Evolutionary conservation across 2,888 invertebrate species (phyloP), one percentile per base, ranked within the genome.

Genomic region (Didymodactylos carnosus): DNA sequence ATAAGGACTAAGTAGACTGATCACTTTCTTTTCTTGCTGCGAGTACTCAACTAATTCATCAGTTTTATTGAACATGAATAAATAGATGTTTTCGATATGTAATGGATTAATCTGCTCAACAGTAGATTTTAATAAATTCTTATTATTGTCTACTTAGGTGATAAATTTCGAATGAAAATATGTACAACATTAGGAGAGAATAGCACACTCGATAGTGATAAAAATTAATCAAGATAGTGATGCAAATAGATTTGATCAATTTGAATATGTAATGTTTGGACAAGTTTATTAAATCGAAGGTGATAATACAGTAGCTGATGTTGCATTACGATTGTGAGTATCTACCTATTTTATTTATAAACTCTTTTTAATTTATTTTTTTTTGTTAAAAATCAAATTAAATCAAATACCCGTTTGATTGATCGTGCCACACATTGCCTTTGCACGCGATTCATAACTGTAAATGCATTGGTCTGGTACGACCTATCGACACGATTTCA

Each of bases 171-270:
- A 39, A 86, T 98, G 81, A 94, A 95, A 69, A 84, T 97, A 76
- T 94, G 95, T 10, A 93, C 92, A 39, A 95, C 95, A 0, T 86
- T 99, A 62, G 87, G 94, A 71, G 97, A 99, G 83, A 95, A 97
- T 80, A 97, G 97, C 0, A 92, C 92, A 80, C 80, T 81, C 0
- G 97, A 97, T 80, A 90, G 91, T 40, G 51, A 41, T n/a, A 69
- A 75, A n/a, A 39, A 49, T 46, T 35, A 69, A 69, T 51, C 72
- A 62, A 25, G 79, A 80, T 72, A 78, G 77, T 0, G 80, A 78
- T 5, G 80, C 82, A 71, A 91, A 92, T 23, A 87, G 94, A 71
- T 53, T 13, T 25, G 27, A 29, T 53, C 53, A 27, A 53, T 27
- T 13, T 29, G 16, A 7, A 43, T 43, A n/a, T n/a, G n/a, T n/a